Base-by-base conservation (phyloP, 2,797 vertebrate species). In the Sciurus vulgaris region DNA sequence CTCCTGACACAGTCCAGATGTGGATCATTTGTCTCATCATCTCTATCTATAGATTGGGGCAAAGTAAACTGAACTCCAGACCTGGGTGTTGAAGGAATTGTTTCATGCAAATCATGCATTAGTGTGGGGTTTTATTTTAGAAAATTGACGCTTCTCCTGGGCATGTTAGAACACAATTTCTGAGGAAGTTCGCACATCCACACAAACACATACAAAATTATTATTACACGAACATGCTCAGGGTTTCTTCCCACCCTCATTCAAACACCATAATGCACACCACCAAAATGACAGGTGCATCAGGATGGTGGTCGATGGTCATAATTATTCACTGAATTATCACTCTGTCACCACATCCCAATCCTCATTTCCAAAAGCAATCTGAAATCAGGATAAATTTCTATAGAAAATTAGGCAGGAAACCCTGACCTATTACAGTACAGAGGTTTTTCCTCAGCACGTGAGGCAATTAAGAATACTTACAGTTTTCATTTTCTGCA, bases 291-390 rank as follows among this genome's bases (percentile, higher is more conserved):
- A 83, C 12, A 24, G 30, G 17, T 74, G 44, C 26, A 17, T 17
- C 26, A 0, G 3, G 5, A 9, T 26, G 7, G 11, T 5, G 28
- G 9, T 13, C 3, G 13, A 30, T 7, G 33, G 24, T 24, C n/a
- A 6, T 22, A 49, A 49, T 49, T 49, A 12, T 49, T 49, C 49
- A 49, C 49, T 49, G 49, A 11, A 47, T 10, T 33, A 35, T 14
- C 0, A 7, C 38, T 54, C 35, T 54, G 24, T 44, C 51, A 33
- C 22, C 33, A 77, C 12, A 2, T 7, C 54, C 2, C 2, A 15
- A 24, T 65, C 41, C 5, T 54, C 35, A 44, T 54, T 15, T 54
- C 22, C 13, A 70, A 10, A 7, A 54, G 41, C 24, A 76, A 76
- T 3, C 33, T 33, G 4, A 35, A 81, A 65, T 2, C 2, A 47